Conservation (phyloP, 2,888 invertebrate genomes). For the Hoplodrina ambigua region DNA sequence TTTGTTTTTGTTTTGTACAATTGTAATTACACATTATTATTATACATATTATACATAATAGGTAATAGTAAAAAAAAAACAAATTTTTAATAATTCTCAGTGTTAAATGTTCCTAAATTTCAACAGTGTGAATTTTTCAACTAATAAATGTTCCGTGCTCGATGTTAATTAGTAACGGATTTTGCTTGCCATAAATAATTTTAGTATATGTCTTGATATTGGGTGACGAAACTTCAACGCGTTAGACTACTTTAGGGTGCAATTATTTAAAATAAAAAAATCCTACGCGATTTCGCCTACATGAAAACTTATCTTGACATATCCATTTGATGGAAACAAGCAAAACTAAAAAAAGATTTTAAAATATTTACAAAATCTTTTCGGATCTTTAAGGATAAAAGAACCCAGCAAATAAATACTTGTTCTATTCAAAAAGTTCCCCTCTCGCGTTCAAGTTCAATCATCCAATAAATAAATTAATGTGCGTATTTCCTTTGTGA, state of each 20-base stretch:
- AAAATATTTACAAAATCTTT: neutral
- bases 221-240: constrained; percentile 60
- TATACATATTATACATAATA: constrained; percentile 80
- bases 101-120: constrained; percentile 90
- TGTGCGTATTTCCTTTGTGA: constrained; percentile 60
- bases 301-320: neutral
- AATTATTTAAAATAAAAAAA: neutral
- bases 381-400: neutral
- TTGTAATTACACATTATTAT: constrained; percentile 82
- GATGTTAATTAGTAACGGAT: constrained; percentile 67
- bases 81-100: constrained; percentile 87
- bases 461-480: constrained; percentile 58
- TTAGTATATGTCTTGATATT: constrained; percentile 68
- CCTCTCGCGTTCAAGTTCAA: constrained; percentile 54
- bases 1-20: constrained; percentile 81
- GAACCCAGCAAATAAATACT: neutral
- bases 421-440: neutral
- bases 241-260: constrained; percentile 5
- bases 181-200: constrained; percentile 88
- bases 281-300: neutral
- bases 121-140: constrained; percentile 85
- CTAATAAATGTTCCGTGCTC: constrained; percentile 73
- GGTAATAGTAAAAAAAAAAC: constrained; percentile 81
- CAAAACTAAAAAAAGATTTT: constrained; percentile 2
- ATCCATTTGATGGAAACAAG: neutral